These are phyloP conservation scores for Tokudaia muenninki DNA, from an alignment of 2,797 vertebrate genomes.

Conservation along the genomic window DNA sequence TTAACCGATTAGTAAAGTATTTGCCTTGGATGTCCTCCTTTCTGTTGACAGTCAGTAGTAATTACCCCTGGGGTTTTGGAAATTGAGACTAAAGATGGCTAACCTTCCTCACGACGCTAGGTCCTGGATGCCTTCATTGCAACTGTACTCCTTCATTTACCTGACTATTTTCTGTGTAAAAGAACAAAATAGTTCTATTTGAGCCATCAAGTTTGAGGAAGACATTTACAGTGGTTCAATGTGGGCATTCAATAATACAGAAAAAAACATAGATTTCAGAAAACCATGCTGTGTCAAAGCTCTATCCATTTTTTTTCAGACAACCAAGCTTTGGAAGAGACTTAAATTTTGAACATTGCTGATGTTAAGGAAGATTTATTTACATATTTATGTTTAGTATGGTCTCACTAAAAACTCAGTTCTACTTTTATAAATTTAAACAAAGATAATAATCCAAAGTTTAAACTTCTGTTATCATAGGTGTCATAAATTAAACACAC, in stretches of 20 bases:
- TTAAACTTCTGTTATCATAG: not conserved
- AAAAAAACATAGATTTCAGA: conserved; percentile 38
- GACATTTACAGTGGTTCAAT: not conserved
- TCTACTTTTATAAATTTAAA: conserved; percentile 19
- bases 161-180: not conserved
- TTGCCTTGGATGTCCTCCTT: conserved; percentile 11
- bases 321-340: conserved; percentile 38
- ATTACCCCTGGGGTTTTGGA: not conserved
- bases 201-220: not conserved
- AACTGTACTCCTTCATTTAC: not conserved
- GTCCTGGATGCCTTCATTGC: not conserved
- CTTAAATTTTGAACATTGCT: conserved; percentile 21
- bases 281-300: not conserved
- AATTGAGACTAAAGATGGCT: not conserved
- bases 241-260: not conserved
- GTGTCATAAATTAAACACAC: conserved; percentile 1
- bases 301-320: not conserved
- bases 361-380: not conserved
- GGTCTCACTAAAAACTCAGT: not conserved
- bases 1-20: not conserved
- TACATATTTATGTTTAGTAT: not conserved
- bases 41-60: not conserved
- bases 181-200: not conserved
- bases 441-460: conserved; percentile 18
- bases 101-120: not conserved